phyloP scores from a whole-genome alignment of 2,797 vertebrate species.

The Margarornis squamiger region DNA sequence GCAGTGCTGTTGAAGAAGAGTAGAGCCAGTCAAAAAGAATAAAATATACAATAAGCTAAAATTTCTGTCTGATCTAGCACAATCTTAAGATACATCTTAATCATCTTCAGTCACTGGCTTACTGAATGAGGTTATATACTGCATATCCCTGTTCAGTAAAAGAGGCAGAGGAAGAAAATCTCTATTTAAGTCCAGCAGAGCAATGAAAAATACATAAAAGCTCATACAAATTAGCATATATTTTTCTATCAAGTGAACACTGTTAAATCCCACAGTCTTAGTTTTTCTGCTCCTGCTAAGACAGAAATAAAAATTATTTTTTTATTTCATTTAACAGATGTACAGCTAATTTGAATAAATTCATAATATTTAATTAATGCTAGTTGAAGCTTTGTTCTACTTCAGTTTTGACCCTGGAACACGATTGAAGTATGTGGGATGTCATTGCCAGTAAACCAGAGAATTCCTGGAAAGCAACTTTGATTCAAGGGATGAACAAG shows the following conservation, averaged over 20 bases:
- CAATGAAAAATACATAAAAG: conserved; percentile 18
- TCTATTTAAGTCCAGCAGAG: neutral
- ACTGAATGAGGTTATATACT: neutral
- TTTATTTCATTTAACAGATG: neutral
- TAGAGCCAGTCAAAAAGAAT: neutral
- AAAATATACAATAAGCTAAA: neutral
- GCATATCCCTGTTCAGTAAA: neutral
- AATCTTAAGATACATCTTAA: neutral
- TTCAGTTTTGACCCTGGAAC: conserved; percentile 28
- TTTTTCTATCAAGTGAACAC: neutral
- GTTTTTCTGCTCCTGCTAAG: neutral
- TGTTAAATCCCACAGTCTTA: neutral
- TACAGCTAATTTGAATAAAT: conserved; percentile 2
- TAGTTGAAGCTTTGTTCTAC: neutral
- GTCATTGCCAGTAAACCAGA: neutral
- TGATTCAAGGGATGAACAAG: neutral
- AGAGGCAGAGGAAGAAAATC: neutral
- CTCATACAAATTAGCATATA: neutral
- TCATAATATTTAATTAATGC: neutral
- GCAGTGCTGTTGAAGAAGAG: neutral
- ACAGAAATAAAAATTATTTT: neutral
- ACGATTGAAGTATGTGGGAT: neutral
- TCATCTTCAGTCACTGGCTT: neutral
- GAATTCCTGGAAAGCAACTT: neutral
- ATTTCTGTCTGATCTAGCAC: neutral